A percentile compares a stretch with the other conserved stretches of the same genome.
phyloP scores from a whole-genome alignment of 2,888 invertebrate genomes.

The Sesamia inferens region DNA sequence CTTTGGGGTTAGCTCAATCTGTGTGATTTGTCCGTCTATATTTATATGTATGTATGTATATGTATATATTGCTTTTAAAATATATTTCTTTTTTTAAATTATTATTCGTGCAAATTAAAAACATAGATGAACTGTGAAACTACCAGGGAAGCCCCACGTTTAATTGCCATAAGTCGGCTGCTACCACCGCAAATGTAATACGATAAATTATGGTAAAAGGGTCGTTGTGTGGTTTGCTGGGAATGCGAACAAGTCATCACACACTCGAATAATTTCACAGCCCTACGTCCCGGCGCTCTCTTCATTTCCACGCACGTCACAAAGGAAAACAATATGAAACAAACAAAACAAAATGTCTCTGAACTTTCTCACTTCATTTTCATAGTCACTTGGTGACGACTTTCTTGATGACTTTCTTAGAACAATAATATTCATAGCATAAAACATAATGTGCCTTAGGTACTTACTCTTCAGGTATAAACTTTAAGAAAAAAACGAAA shows the following conservation, averaged over 20 bases:
- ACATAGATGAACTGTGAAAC: background rate
- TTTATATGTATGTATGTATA: too few relatives aligned
- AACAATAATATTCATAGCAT: background rate
- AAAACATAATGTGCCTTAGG: background rate
- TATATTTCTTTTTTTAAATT: too few relatives aligned
- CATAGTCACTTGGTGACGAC: slow-evolving; percentile 11
- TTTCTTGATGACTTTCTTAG: background rate
- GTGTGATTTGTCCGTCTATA: too few relatives aligned
- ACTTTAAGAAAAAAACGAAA: background rate
- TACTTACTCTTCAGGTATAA: too few relatives aligned
- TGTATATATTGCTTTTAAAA: too few relatives aligned
- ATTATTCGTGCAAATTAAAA: slow-evolving; percentile 12
- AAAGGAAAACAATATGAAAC: slow-evolving; percentile 35
- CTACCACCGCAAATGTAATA: slow-evolving; percentile 18
- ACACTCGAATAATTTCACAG: slow-evolving; percentile 33
- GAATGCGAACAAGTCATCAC: slow-evolving; percentile 42
- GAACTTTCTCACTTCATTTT: slow-evolving; percentile 19
- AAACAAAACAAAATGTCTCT: slow-evolving; percentile 13
- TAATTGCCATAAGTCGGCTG: background rate
- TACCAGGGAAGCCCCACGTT: background rate
- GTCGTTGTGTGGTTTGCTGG: slow-evolving; percentile 24
- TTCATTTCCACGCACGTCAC: slow-evolving; percentile 10
- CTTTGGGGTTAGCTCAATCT: too few relatives aligned
- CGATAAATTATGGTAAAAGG: slow-evolving; percentile 45
- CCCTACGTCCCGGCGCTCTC: background rate